These are phyloP conservation scores for Acanthosepion pharaonis DNA, from an alignment of 2,888 invertebrate species.

Conservation along the genomic window DNA sequence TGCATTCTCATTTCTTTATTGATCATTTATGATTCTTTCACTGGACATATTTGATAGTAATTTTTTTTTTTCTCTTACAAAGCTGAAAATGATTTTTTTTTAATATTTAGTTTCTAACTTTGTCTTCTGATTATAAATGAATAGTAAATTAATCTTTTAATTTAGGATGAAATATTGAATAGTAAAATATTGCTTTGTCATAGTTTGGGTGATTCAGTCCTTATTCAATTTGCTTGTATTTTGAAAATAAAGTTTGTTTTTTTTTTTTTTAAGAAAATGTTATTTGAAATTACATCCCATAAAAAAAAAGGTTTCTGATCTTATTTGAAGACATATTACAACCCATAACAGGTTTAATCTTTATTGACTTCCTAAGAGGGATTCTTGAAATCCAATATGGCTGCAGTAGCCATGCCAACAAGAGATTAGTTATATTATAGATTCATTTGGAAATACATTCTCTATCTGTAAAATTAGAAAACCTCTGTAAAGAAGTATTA, in stretches of 20 bases:
- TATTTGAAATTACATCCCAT: no score
- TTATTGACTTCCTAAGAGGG: background rate
- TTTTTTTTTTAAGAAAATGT: no score
- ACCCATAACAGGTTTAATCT: constrained; percentile 3
- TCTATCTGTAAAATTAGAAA: constrained; percentile 43
- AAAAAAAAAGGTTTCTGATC: no score
- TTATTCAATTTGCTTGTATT: background rate
- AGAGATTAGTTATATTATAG: constrained; percentile 39
- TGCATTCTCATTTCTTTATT: no score
- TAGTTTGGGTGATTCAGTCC: background rate
- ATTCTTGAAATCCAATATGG: constrained; percentile 25
- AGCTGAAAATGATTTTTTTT: background rate
- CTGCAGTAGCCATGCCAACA: constrained; percentile 41
- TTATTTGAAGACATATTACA: background rate
- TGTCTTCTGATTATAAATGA: background rate
- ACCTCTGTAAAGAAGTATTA: constrained; percentile 35
- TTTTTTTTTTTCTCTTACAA: background rate
- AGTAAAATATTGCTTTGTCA: background rate
- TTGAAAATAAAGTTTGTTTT: background rate
- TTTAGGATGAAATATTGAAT: background rate
- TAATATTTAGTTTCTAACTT: background rate
- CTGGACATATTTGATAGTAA: no score
- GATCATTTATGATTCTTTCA: no score
- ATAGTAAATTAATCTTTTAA: background rate
- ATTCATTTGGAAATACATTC: constrained; percentile 34